Percentiles rank a stretch among this genome's conserved stretches.
Conservation (phyloP, 2,797 vertebrate species). For the Linurgus olivaceus region DNA sequence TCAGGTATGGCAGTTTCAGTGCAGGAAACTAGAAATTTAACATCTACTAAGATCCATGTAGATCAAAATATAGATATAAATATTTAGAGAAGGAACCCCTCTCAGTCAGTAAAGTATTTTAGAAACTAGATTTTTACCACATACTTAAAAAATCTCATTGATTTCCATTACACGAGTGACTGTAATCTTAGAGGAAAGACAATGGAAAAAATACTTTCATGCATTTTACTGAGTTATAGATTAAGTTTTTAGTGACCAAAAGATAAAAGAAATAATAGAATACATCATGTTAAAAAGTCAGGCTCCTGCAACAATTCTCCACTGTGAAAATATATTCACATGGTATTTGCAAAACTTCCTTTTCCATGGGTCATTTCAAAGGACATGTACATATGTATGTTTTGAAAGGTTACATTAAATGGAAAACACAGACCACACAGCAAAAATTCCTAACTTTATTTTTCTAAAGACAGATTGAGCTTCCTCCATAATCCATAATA, state of each 20-base stretch:
- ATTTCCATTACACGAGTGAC: not conserved
- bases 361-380: not conserved
- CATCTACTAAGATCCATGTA: not conserved
- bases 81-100: not conserved
- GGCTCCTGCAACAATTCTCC: not conserved
- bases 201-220: not conserved
- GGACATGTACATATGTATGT: not conserved
- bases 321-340: not conserved
- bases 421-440: not conserved
- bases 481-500: not conserved
- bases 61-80: not conserved
- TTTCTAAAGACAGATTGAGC: not conserved
- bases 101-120: not conserved
- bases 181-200: not conserved
- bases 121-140: not conserved
- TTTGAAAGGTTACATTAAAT: not conserved
- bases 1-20: not conserved
- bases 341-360: not conserved
- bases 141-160: not conserved
- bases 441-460: not conserved
- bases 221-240: not conserved
- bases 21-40: not conserved
- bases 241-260: not conserved
- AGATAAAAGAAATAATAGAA: not conserved
- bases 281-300: not conserved